Evolutionary conservation across 2,113 vertebrate species (phyloP).

Genomic region (Riparia riparia): DNA sequence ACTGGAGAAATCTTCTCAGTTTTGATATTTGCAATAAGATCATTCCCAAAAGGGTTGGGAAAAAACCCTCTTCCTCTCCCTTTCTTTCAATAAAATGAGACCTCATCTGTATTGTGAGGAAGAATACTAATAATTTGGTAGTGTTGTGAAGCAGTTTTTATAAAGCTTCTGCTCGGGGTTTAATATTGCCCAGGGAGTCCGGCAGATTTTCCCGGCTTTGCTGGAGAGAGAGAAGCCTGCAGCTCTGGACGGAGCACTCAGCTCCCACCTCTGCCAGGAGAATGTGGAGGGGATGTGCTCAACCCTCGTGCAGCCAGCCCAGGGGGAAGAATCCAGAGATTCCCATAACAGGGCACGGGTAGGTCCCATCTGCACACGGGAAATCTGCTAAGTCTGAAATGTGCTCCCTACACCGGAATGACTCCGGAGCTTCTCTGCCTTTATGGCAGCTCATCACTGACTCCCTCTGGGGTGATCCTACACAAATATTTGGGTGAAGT

Average conservation of each 20-base stretch:
- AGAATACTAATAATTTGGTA: conserved; percentile 79
- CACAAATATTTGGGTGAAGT: neutral
- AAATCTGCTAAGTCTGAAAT: neutral
- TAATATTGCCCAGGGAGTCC: conserved; percentile 69
- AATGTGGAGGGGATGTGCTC: neutral
- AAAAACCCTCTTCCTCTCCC: conserved; percentile 24
- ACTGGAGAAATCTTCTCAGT: conserved; percentile 69
- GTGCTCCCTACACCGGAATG: neutral
- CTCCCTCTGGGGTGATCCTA: neutral
- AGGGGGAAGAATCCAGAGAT: neutral
- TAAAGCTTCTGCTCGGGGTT: conserved; percentile 71
- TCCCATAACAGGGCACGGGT: neutral
- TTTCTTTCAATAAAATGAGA: conserved; percentile 76
- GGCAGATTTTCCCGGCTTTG: conserved; percentile 62
- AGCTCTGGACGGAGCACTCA: neutral
- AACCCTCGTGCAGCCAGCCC: neutral
- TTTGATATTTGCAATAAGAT: conserved; percentile 79
- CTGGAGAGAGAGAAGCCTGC: conserved; percentile 23
- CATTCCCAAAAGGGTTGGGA: conserved; percentile 70
- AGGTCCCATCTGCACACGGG: neutral
- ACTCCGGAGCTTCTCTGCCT: neutral
- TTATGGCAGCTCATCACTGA: neutral
- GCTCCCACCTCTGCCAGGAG: neutral
- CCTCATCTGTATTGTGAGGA: conserved; percentile 73
- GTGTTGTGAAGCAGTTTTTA: conserved; percentile 70